Conservation (phyloP, 2,797 vertebrate genomes). For the Enteromius viviparus region DNA sequence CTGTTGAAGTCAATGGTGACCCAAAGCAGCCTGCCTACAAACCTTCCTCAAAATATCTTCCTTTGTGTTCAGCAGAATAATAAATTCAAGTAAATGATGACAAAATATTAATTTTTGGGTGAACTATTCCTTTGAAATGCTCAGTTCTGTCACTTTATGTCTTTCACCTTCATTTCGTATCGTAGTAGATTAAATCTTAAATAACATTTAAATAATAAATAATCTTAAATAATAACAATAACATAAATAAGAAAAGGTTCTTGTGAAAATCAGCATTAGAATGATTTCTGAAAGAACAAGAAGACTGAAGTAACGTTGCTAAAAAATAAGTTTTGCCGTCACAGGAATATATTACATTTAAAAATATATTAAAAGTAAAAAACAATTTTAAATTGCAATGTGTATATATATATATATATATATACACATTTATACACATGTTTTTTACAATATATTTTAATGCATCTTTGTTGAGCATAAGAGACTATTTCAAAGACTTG, state of each 20-base stretch:
- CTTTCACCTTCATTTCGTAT: background rate
- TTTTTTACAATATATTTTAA: background rate
- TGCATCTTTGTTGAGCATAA: background rate
- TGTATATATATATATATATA: no score
- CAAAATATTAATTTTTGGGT: no score
- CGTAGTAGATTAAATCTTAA: background rate
- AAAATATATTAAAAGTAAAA: background rate
- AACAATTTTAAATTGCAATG: background rate
- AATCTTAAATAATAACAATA: no score
- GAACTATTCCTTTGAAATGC: background rate
- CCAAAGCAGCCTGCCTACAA: no score
- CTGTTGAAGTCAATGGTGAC: no score
- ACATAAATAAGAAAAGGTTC: background rate
- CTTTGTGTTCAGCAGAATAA: no score
- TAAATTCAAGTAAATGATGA: no score
- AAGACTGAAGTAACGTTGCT: background rate
- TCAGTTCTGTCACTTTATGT: background rate
- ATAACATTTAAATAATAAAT: background rate
- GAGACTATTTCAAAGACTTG: background rate
- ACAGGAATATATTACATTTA: background rate
- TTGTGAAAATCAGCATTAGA: background rate
- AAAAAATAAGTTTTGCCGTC: background rate
- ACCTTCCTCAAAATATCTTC: no score
- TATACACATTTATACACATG: no score
- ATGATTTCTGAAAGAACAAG: background rate